Base-by-base conservation (phyloP, 2,797 vertebrate genomes). In the Pseudomugil gertrudae region DNA sequence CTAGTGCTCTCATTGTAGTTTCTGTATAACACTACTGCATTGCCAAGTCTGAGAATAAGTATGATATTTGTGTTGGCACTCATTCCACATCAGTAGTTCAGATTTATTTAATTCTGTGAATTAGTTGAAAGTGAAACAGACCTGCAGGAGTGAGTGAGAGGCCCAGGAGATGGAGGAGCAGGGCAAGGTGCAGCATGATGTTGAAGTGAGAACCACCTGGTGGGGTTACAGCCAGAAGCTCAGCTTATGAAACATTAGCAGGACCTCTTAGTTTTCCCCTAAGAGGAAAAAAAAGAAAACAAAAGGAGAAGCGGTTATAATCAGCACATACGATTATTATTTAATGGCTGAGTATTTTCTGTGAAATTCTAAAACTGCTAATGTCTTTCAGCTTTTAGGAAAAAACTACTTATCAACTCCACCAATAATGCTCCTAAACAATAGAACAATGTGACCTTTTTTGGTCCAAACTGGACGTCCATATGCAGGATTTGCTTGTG, bases 191-290 rank as follows among this genome's bases (percentile, higher is more conserved):
- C 79, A 78, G 85, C 94, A 95, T 94, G 87, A 81, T 92, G 91
- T 68, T 87, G 72, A 66, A 72, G 83, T 66, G 78, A 87, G 81
- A 81, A 83, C 84, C 84, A 84, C 92, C 89, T 74, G 81, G 70
- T 70, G 84, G 83, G 84, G 83, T 83, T 83, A 82, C 74, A 77
- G 81, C 83, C 81, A 87, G 69, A 90, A 73, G 63, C 80, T 86
- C 79, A 67, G 84, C 71, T 79, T 83, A 77, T 84, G 89, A 83
- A 84, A 90, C 92, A 94, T 94, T 61, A 91, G 93, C 89, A 84
- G 87, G 80, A 86, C 70, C n/a, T 73, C 76, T 71, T 55, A 79
- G 57, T 69, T 78, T 84, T 90, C 92, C 92, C 92, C 57, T 8
- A 81, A 33, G 72, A 38, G 79, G 6, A 11, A 19, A 53, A 23